phyloP scores from a whole-genome alignment of 2,113 vertebrate species.

The Atractosteus spatula region DNA sequence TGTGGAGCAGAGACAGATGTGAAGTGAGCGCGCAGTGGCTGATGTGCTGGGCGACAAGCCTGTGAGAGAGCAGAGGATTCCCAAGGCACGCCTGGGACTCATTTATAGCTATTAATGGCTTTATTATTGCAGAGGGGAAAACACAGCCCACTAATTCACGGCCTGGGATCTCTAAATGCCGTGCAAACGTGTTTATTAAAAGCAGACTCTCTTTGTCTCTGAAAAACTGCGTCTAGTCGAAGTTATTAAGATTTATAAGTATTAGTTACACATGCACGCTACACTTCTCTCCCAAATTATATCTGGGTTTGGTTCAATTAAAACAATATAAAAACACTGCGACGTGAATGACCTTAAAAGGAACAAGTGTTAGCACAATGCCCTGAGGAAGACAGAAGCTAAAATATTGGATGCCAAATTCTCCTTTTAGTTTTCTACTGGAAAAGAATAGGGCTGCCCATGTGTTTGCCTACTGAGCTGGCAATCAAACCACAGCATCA shows the following conservation, averaged over 20 bases:
- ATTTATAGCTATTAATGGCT: constrained; percentile 18
- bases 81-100: neutral
- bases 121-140: constrained; percentile 9
- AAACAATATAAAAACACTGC: neutral
- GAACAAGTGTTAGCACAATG: no score
- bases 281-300: constrained; percentile 1
- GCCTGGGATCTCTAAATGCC: constrained; percentile 12
- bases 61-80: neutral
- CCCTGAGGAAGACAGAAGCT: no score
- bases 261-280: constrained; percentile 23
- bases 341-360: no score
- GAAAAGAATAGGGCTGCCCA: no score
- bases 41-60: no score
- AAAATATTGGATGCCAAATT: no score
- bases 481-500: no score
- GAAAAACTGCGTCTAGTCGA: constrained; percentile 8
- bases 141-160: constrained; percentile 8
- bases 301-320: constrained; percentile 14
- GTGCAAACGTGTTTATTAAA: constrained; percentile 28
- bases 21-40: no score
- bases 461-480: no score
- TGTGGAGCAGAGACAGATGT: no score
- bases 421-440: no score
- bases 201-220: constrained; percentile 20
- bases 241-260: constrained; percentile 29